Evolutionary conservation across 2,113 vertebrate genomes (phyloP), one percentile per base, ranked within the genome.

Genomic region (Casuarius casuarius): DNA sequence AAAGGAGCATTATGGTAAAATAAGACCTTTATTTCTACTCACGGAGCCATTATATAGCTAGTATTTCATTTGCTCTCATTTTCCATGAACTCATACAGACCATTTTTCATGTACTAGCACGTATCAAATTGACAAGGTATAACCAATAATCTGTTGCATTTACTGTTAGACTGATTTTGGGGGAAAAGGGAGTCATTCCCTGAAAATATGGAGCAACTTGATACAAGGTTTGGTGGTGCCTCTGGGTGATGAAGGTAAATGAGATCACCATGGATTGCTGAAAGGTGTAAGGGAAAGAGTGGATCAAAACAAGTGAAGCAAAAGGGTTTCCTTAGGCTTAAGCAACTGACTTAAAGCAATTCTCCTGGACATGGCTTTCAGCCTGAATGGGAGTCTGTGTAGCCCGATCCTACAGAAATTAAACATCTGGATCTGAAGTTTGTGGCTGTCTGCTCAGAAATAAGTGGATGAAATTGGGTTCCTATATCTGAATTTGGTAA

Each of bases 1-100:
- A 85, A 91, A 92, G 73, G 68, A 84, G 29, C 14, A 72, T 93
- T 95, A 75, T 58, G 62, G 2, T 91, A 89, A 93, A 89, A 72
- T 28, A 88, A 67, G 14, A 3, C 68, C 80, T 92, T 92, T 80
- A 75, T 89, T 95, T 96, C 38, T 52, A 63, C 71, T 94, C 19
- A 48, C 67, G 31, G 28, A 86, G 21, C 42, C 90, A 77, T 61
- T 92, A 21, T 62, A 33, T 54, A 89, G 35, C 35, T 63, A 70
- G 29, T 51, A 4, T 87, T 95, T 84, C 77, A 76, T 73, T 94
- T 77, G 51, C 72, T 81, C 10, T 77, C 54, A 75, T 61, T 92
- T 93, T 92, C 13, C 4, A 9, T 78, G 79, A 92, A 58, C 76
- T 80, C 58, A 63, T 6, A 80, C 29, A 86, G 46, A 52, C 8